Evolutionary conservation across 2,888 invertebrate genomes (phyloP), one percentile per base, ranked within the genome.

Genomic region (Matsumyia berberina): DNA sequence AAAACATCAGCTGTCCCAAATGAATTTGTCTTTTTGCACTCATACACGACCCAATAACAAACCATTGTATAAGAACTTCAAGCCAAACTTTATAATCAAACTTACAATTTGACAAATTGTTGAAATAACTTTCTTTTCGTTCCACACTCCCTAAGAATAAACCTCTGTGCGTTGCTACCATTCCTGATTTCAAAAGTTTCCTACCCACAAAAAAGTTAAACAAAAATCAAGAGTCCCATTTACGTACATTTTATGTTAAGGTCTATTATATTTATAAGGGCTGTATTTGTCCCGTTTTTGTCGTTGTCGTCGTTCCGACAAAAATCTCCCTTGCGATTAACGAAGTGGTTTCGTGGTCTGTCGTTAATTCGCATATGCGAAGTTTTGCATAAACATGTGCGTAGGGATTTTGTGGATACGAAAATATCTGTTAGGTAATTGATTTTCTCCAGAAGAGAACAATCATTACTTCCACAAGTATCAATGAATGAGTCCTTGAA

Each of bases 261-360:
- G 53, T 58, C 44, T 58, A 64, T 81, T 81, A 42, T 82, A 58
- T 53, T 29, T 57, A 66, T 46, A 53, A 51, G 12, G 35, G 35
- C 35, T 76, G 6, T 57, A 42, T 55, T 46, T 73, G 60, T 60
- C 60, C 53, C 70, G 49, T 58, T 72, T 46, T 37, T 29, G 44
- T 42, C 42, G n/a, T 55, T 19, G 29, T 60, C 51, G 44, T 46
- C 42, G 64, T 58, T 57, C 42, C 9, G 57, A 51, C 39, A 69
- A 24, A 33, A 11, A 62, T 37, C 57, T 72, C 58, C 58, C 70
- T 39, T 70, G 64, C 31, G 70, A 64, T 77, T 53, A 66, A 58
- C 66, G 72, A 77, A 77, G 82, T 82, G 70, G 87, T 83, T 87
- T 87, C 77, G 87, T 87, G 86, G 87, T 87, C 77, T 87, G 80